phyloP scores from a whole-genome alignment of 2,888 invertebrate genomes.

The Exocentrus adspersus region DNA sequence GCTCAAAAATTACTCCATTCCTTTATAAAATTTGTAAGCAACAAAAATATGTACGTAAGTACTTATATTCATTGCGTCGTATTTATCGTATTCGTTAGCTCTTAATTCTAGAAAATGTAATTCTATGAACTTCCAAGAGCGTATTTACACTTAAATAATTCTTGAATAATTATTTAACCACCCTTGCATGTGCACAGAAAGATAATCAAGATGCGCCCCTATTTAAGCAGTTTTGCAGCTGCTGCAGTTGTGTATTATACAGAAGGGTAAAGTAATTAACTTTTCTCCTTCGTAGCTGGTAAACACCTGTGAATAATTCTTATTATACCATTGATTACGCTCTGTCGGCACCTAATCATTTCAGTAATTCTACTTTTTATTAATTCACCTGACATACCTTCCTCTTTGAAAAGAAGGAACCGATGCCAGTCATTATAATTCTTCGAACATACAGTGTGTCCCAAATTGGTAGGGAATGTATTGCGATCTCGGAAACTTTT shows the following conservation, averaged over 20 bases:
- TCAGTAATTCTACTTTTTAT: neutral
- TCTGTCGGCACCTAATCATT: conserved; percentile 34
- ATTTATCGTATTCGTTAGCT: too few relatives aligned
- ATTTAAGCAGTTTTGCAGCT: conserved; percentile 34
- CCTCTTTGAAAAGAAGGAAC: too few relatives aligned
- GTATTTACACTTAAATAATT: neutral
- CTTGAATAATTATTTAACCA: conserved; percentile 6
- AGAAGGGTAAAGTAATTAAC: conserved; percentile 50
- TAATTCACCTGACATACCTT: neutral
- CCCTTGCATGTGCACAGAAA: conserved; percentile 11
- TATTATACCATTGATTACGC: conserved; percentile 30
- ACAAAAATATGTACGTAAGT: too few relatives aligned
- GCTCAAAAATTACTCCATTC: too few relatives aligned
- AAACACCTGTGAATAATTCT: conserved; percentile 39
- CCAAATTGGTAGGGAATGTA: too few relatives aligned
- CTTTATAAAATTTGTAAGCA: too few relatives aligned
- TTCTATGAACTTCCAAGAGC: too few relatives aligned
- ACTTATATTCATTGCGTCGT: too few relatives aligned
- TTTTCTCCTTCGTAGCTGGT: conserved; percentile 39
- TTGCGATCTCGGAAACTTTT: too few relatives aligned
- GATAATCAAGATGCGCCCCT: conserved; percentile 28
- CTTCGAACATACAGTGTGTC: too few relatives aligned
- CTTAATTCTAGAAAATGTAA: too few relatives aligned
- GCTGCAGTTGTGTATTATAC: conserved; percentile 28
- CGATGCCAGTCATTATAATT: too few relatives aligned